Conservation (phyloP, 1,140 invertebrate species). For the Macrosteles quadrilineatus region DNA sequence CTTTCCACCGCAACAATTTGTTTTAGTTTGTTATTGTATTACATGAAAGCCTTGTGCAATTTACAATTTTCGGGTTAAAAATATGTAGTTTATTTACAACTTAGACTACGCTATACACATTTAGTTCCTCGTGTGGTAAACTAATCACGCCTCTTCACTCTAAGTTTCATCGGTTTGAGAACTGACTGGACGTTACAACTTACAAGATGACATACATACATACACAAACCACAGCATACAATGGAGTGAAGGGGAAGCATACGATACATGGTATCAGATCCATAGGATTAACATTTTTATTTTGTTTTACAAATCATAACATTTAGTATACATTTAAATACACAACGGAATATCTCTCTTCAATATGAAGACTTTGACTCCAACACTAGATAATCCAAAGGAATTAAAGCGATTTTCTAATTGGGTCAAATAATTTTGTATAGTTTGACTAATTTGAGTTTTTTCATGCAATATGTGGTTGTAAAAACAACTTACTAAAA, state of each 20-base stretch:
- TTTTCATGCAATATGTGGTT: too few species aligned
- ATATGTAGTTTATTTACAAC: background rate
- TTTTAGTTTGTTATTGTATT: slow-evolving; percentile 11
- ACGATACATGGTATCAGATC: slow-evolving; percentile 38
- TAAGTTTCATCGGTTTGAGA: too few species aligned
- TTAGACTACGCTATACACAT: background rate
- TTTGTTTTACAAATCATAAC: slow-evolving; percentile 32
- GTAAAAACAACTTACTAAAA: too few species aligned
- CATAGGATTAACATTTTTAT: slow-evolving; percentile 29
- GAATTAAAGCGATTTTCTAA: background rate
- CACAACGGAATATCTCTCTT: slow-evolving; percentile 36
- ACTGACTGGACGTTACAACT: too few species aligned
- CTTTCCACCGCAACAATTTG: background rate
- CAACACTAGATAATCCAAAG: background rate
- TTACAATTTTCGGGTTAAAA: slow-evolving; percentile 11
- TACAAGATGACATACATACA: too few species aligned
- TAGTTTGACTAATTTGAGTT: too few species aligned
- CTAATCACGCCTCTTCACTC: too few species aligned
- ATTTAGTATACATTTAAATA: slow-evolving; percentile 18
- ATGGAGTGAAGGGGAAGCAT: slow-evolving; percentile 27
- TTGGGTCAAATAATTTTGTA: background rate
- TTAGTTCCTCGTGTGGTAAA: too few species aligned
- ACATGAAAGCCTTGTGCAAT: background rate
- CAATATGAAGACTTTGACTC: slow-evolving; percentile 39
- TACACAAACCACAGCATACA: too few species aligned